Conservation (phyloP, 1,140 invertebrate species). For the Hyles euphorbiae region DNA sequence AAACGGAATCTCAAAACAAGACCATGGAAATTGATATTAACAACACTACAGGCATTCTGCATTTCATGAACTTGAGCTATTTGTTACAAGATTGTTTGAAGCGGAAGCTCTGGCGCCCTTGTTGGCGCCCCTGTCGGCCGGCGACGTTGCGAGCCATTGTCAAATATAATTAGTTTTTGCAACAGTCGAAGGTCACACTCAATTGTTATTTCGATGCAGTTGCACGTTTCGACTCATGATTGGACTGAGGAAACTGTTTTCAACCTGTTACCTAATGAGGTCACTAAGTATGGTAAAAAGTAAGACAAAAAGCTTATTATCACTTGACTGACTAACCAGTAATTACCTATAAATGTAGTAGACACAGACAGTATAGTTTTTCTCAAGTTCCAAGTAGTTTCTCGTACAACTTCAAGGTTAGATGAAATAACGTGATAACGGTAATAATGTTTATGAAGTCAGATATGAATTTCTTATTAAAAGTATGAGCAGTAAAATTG, state of each 20-base stretch:
- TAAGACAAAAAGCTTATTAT: constrained; percentile 43
- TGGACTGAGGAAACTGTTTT: constrained; percentile 46
- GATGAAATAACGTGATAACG: constrained; percentile 4
- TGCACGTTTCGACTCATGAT: constrained; percentile 25
- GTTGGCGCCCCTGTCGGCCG: not conserved
- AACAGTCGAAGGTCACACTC: constrained; percentile 51
- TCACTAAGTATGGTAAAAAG: constrained; percentile 50
- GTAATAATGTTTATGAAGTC: not conserved
- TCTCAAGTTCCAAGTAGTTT: constrained; percentile 12
- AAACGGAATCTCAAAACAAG: no score
- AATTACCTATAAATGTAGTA: constrained; percentile 41
- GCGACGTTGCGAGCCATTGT: constrained; percentile 16
- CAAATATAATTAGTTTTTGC: constrained; percentile 23
- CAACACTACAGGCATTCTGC: no score
- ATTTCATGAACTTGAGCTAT: no score
- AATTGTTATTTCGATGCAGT: constrained; percentile 47
- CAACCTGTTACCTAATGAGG: constrained; percentile 48
- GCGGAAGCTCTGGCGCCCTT: constrained; percentile 20
- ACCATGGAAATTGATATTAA: no score
- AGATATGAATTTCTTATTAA: not conserved
- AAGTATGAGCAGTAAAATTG: no score
- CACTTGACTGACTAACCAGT: constrained; percentile 39
- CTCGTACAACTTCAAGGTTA: constrained; percentile 12
- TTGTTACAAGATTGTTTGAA: constrained; percentile 22
- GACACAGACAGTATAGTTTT: constrained; percentile 29